Conservation (phyloP, 2,888 invertebrate genomes). For the Cremastinae sp. region DNA sequence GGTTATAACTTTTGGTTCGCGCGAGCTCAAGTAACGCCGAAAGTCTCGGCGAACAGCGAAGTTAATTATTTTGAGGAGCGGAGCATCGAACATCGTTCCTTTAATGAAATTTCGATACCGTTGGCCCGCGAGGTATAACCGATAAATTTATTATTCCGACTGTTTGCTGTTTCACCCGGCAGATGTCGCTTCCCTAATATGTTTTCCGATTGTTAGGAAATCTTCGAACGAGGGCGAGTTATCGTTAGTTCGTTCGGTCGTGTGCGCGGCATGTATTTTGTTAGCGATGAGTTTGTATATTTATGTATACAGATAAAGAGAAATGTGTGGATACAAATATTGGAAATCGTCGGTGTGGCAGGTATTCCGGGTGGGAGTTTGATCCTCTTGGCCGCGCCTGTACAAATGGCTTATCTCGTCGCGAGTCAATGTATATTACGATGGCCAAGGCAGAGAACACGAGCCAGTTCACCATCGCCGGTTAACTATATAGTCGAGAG, state of each 20-base stretch:
- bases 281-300: too few relatives aligned
- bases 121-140: background rate
- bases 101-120: background rate
- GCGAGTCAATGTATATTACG: conserved; percentile 77
- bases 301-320: background rate
- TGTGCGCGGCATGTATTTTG: too few relatives aligned
- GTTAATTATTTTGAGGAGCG: background rate
- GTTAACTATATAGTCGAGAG: conserved; percentile 72
- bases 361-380: conserved; percentile 18
- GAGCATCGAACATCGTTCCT: background rate
- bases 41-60: too few relatives aligned
- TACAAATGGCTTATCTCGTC: conserved; percentile 72
- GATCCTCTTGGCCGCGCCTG: conserved; percentile 39
- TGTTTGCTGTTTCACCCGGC: too few relatives aligned
- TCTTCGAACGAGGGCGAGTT: conserved; percentile 10
- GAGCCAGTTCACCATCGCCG: conserved; percentile 74
- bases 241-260: background rate
- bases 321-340: background rate
- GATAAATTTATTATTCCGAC: background rate
- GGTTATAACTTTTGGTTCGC: background rate
- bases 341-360: conserved; percentile 16
- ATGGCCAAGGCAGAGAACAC: conserved; percentile 71
- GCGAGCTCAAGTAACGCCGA: background rate
- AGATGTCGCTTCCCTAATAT: background rate
- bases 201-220: conserved; percentile 25